These are phyloP conservation scores for Neosilurus mollespiculum DNA, from an alignment of 2,797 vertebrate species.

Conservation along the genomic window DNA sequence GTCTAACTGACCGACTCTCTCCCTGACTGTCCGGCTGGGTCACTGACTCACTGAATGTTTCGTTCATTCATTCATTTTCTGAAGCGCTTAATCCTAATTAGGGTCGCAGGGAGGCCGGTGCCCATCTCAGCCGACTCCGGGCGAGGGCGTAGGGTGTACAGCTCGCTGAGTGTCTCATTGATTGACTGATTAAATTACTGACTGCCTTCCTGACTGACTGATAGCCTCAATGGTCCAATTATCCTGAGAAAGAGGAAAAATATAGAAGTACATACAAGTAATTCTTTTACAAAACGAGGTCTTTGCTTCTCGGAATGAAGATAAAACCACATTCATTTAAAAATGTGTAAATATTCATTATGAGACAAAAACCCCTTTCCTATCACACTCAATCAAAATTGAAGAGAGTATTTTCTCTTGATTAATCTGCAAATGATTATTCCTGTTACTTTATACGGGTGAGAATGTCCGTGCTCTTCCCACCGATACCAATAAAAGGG, in stretches of 20 bases:
- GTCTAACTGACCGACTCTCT: too few species aligned
- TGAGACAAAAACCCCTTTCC: not conserved
- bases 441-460: not conserved
- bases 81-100: too few species aligned
- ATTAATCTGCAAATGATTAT: not conserved
- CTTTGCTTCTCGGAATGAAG: not conserved
- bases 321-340: not conserved
- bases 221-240: not conserved
- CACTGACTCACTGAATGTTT: too few species aligned
- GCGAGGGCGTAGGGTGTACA: too few species aligned
- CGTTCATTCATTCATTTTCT: too few species aligned
- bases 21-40: not conserved
- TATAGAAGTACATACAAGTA: not conserved
- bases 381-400: not conserved
- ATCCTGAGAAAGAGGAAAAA: not conserved
- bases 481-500: conserved; percentile 13
- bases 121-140: too few species aligned
- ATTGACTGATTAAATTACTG: not conserved
- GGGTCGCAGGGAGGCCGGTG: too few species aligned
- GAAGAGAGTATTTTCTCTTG: not conserved
- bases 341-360: not conserved
- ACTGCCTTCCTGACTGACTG: not conserved
- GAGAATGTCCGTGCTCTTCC: not conserved
- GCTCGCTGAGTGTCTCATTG: not conserved
- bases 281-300: not conserved